Evolutionary conservation across 1,140 invertebrate species (phyloP).

Genomic region (Scylla paramamosain): DNA sequence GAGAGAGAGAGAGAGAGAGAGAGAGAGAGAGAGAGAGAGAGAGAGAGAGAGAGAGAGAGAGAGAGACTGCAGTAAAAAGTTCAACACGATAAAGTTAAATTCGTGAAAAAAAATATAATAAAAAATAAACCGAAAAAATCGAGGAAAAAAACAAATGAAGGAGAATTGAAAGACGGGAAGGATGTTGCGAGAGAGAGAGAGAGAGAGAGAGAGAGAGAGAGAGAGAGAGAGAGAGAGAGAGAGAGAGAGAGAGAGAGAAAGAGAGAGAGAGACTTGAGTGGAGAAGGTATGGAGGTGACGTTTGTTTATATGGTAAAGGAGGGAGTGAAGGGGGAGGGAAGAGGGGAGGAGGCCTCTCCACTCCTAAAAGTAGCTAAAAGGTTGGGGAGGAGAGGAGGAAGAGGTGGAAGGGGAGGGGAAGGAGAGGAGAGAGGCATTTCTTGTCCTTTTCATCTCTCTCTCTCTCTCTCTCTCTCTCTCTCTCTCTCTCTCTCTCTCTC

Average conservation of each 20-base stretch:
- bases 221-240: slow-evolving; percentile 24
- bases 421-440: background rate
- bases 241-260: slow-evolving; percentile 49
- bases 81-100: background rate
- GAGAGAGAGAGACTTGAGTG: background rate
- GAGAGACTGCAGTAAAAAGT: background rate
- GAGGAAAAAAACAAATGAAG: background rate
- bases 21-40: slow-evolving; percentile 33
- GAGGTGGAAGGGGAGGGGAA: too few relatives aligned
- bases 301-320: too few relatives aligned
- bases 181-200: slow-evolving; percentile 27
- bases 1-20: background rate
- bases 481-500: background rate
- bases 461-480: slow-evolving; percentile 49
- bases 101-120: background rate
- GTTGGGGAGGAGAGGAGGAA: background rate
- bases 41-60: slow-evolving; percentile 33
- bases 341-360: background rate
- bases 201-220: slow-evolving; percentile 45
- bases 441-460: slow-evolving; percentile 12
- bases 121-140: background rate
- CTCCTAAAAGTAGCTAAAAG: background rate
- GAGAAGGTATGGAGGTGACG: slow-evolving; percentile 21
- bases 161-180: background rate
- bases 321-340: background rate